phyloP scores from a whole-genome alignment of 1,140 invertebrate genomes.

The Callitettix versicolor region DNA sequence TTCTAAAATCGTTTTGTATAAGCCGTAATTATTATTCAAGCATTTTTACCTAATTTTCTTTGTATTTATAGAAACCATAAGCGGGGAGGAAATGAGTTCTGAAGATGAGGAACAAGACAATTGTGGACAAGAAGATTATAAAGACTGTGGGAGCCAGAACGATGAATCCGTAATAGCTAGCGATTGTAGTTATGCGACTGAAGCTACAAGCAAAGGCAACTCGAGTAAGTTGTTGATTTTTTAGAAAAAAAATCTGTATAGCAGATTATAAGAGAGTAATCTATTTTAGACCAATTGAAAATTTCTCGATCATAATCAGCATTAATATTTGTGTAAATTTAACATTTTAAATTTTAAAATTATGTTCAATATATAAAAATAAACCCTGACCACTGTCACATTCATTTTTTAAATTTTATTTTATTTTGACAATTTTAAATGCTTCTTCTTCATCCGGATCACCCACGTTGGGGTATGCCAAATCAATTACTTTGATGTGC shows the following conservation, averaged over 20 bases:
- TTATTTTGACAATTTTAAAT: not conserved
- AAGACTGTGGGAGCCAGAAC: not conserved
- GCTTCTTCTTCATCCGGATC: too few relatives aligned
- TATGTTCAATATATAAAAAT: too few relatives aligned
- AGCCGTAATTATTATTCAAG: too few relatives aligned
- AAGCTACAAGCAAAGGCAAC: not conserved
- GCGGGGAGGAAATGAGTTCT: not conserved
- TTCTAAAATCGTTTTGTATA: too few relatives aligned
- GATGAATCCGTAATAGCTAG: not conserved
- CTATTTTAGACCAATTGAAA: not conserved
- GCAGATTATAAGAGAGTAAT: not conserved
- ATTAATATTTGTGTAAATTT: not conserved
- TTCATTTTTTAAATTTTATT: not conserved
- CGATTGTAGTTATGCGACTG: not conserved
- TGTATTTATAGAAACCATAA: not conserved
- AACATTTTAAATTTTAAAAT: not conserved
- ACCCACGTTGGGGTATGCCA: too few relatives aligned
- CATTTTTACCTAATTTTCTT: too few relatives aligned
- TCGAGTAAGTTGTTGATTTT: not conserved
- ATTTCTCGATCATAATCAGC: not conserved
- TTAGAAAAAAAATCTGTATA: not conserved
- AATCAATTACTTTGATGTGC: too few relatives aligned
- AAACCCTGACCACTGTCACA: not conserved
- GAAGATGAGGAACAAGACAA: slow-evolving; percentile 3
- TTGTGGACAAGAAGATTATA: not conserved